Base-by-base conservation (phyloP, 92 coral and sea anemone species). In the Porites cylindrica region DNA sequence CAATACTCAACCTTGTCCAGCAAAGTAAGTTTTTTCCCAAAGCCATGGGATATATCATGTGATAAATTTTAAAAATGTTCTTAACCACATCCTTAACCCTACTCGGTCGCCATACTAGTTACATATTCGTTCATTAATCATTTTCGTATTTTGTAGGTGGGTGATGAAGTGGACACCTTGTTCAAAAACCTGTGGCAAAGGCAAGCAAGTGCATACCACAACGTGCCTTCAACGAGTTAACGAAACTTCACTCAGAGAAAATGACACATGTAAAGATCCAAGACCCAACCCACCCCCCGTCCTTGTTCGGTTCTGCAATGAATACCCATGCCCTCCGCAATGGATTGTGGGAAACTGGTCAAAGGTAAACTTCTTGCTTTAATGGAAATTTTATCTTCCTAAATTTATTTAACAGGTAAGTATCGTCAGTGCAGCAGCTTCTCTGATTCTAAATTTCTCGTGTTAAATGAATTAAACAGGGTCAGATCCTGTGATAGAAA, bases 311-410 rank as follows among this genome's bases (percentile, higher is more conserved):
- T 29, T 0, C 18, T 83, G 87, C 72, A 83, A 73, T 83, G 8
- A 14, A 18, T 72, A 18, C 16, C 70, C 87, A 1, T 83, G 87
- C 68, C 80, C 72, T 14, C 58, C 78, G n/a, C 12, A 43, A 63
- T 83, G 87, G 87, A 61, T 23, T 11, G 24, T 14, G 1, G 61
- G 71, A 20, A 18, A 62, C 61, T 83, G 87, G 87, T 72, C 80
- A 4, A 70, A 62, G 70, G 87, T 83, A 72, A 62, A 80, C 14
- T 72, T 29, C 7, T 52, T 3, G 77, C 47, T 38, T 38, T 38
- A 38, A 38, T 38, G 47, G 4, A 5, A 43, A 19, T 24, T 72
- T 38, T 54, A 10, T 76, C 38, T 3, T 20, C 21, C 8, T 21
- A 58, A 16, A 16, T 13, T 7, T 60, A 8, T 59, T 10, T 32